Conservation (phyloP, 2,888 invertebrate genomes). For the Mesorhabditis sp. region DNA sequence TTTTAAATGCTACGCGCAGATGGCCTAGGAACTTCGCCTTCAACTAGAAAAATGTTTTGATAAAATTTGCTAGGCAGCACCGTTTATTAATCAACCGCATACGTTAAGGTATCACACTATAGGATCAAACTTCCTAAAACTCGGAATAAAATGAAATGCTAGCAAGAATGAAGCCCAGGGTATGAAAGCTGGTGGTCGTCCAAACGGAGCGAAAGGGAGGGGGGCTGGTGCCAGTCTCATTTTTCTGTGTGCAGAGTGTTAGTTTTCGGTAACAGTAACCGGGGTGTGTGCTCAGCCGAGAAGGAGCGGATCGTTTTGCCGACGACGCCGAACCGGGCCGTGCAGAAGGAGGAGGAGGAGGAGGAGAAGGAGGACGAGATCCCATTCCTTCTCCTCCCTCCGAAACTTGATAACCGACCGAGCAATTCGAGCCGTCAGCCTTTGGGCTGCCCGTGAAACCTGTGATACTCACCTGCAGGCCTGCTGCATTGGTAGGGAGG, state of each 20-base stretch:
- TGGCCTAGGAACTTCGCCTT: too few relatives aligned
- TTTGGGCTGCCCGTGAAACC: neutral
- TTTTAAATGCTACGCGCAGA: too few relatives aligned
- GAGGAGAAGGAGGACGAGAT: neutral
- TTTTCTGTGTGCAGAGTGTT: neutral
- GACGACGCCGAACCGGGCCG: neutral
- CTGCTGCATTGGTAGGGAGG: neutral
- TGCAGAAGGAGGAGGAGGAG: neutral
- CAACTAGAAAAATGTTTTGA: too few relatives aligned
- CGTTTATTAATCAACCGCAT: too few relatives aligned
- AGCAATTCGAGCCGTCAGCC: neutral
- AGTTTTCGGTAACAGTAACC: conserved; percentile 6
- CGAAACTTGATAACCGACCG: neutral
- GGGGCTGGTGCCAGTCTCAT: too few relatives aligned
- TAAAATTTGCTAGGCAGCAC: too few relatives aligned
- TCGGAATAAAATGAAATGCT: too few relatives aligned
- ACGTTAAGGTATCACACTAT: too few relatives aligned
- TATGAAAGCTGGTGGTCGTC: conserved; percentile 14
- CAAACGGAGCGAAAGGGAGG: neutral
- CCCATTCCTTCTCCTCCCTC: neutral
- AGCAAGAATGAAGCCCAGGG: conserved; percentile 9
- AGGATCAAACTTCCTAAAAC: too few relatives aligned
- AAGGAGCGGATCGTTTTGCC: conserved; percentile 6
- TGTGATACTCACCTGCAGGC: neutral
- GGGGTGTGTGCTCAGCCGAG: neutral